phyloP scores from a whole-genome alignment of 2,113 vertebrate genomes.

The Ovibos moschatus region DNA sequence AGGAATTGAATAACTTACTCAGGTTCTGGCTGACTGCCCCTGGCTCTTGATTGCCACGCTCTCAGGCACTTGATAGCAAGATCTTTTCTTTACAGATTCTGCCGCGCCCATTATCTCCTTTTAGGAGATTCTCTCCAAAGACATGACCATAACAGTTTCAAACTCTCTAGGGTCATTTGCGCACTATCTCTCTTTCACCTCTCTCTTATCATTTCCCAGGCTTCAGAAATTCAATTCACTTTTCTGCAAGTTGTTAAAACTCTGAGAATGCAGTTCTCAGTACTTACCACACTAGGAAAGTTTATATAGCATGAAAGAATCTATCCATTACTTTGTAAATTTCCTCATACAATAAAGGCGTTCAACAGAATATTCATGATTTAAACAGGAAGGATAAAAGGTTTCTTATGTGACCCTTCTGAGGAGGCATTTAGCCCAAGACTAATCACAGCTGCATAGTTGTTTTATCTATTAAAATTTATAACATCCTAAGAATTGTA shows the following conservation, averaged over 20 bases:
- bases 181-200: conserved; percentile 18
- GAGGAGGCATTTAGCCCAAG: neutral
- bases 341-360: neutral
- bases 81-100: conserved; percentile 35
- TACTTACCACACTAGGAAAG: neutral
- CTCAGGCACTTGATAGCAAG: conserved; percentile 20
- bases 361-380: conserved; percentile 17
- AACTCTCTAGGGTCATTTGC: conserved; percentile 36
- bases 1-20: neutral
- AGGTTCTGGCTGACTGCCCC: conserved; percentile 30
- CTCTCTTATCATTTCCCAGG: conserved; percentile 14
- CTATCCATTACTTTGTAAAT: neutral
- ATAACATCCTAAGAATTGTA: neutral
- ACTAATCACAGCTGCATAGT: neutral
- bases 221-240: conserved; percentile 60
- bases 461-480: neutral
- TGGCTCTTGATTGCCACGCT: neutral
- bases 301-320: neutral
- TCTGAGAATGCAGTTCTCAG: neutral
- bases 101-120: conserved; percentile 31
- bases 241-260: conserved; percentile 44
- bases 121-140: conserved; percentile 47
- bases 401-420: neutral
- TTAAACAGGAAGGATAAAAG: neutral
- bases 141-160: conserved; percentile 37